phyloP scores from a whole-genome alignment of 2,797 vertebrate species.

The Lagocephalus sceleratus region DNA sequence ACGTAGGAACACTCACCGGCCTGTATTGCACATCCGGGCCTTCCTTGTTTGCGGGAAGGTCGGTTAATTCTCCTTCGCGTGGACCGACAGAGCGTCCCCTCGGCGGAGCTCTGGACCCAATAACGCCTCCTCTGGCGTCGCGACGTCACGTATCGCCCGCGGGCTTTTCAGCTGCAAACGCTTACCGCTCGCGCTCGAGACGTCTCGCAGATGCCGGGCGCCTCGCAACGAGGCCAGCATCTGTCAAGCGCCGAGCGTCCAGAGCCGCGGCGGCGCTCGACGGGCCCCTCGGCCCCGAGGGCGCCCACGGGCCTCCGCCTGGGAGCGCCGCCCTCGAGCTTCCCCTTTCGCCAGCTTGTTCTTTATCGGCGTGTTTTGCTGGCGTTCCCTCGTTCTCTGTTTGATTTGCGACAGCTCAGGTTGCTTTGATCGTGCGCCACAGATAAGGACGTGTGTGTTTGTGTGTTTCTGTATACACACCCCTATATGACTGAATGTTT shows the following conservation, averaged over 20 bases:
- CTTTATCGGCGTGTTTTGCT: slow-evolving; percentile 61
- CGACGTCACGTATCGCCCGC: slow-evolving; percentile 7
- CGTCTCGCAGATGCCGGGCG: slow-evolving; percentile 31
- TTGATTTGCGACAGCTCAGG: slow-evolving; percentile 45
- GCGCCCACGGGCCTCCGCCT: slow-evolving; percentile 4
- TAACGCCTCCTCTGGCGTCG: slow-evolving; percentile 44
- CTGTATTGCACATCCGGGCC: neutral
- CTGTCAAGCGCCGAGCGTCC: slow-evolving; percentile 44
- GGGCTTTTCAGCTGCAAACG: slow-evolving; percentile 24
- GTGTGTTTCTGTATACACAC: slow-evolving; percentile 10
- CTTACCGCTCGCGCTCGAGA: slow-evolving; percentile 28
- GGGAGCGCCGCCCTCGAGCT: slow-evolving; percentile 2
- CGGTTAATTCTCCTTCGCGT: slow-evolving; percentile 19
- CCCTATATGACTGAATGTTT: slow-evolving; percentile 13
- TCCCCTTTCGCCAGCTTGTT: slow-evolving; percentile 27
- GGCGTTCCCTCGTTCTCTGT: slow-evolving; percentile 51
- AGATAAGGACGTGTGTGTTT: slow-evolving; percentile 53
- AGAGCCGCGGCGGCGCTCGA: slow-evolving; percentile 17
- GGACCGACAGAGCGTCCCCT: slow-evolving; percentile 30
- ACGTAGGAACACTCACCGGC: no score
- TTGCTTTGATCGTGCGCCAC: slow-evolving; percentile 71
- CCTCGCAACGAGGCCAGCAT: slow-evolving; percentile 36
- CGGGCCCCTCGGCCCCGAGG: slow-evolving; percentile 14
- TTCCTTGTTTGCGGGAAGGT: neutral
- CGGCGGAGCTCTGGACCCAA: slow-evolving; percentile 42